These are phyloP conservation scores for Silurus lanzhouensis DNA, from an alignment of 2,797 vertebrate genomes.

Conservation along the genomic window DNA sequence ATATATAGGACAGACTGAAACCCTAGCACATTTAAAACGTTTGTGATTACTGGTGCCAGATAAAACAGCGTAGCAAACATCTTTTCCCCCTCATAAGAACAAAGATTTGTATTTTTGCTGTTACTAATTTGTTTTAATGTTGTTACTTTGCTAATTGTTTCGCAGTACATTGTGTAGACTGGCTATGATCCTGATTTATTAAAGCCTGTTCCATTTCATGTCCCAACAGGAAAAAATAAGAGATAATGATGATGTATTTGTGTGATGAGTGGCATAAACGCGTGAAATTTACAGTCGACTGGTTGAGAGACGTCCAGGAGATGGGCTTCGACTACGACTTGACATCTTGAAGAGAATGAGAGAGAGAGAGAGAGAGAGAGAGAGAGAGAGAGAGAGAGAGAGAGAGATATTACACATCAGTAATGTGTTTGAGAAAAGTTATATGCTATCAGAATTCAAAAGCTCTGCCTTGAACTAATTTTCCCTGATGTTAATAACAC, in stretches of 20 bases:
- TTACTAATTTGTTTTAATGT: no score
- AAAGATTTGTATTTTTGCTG: no score
- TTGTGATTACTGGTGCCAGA: constrained; percentile 7
- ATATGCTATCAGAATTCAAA: constrained; percentile 50
- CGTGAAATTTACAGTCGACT: constrained; percentile 66
- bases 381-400: background rate
- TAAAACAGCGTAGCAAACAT: constrained; percentile 25
- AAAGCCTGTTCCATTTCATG: constrained; percentile 1
- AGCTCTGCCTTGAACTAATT: no score
- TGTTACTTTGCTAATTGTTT: background rate
- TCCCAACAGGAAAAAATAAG: background rate
- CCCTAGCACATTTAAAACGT: constrained; percentile 44
- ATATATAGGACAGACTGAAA: constrained; percentile 14
- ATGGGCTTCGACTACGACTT: constrained; percentile 69
- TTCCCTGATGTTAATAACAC: no score
- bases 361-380: background rate
- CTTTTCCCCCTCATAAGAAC: background rate
- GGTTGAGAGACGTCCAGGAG: constrained; percentile 67
- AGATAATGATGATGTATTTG: background rate
- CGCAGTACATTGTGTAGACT: background rate
- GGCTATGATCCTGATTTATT: background rate
- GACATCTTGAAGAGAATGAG: constrained; percentile 59
- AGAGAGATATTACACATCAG: constrained; percentile 2
- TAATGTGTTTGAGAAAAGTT: constrained; percentile 12
- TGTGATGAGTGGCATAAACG: constrained; percentile 12